phyloP scores from a whole-genome alignment of 1,140 invertebrate genomes.

The Pentalonia nigronervosa region DNA sequence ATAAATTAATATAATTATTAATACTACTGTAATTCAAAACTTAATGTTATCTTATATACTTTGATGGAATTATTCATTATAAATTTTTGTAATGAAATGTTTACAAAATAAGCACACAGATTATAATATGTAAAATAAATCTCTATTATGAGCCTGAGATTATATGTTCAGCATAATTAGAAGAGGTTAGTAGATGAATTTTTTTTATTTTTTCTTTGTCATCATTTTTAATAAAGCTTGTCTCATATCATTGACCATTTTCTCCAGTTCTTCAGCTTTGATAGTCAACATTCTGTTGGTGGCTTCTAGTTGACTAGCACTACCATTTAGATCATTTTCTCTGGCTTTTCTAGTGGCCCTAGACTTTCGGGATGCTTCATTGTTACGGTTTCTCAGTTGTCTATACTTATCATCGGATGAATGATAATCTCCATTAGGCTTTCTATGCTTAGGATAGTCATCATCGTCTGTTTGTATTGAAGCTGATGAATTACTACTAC shows the following conservation, averaged over 20 bases:
- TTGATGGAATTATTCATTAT: neutral
- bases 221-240: conserved; percentile 65
- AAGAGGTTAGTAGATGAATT: neutral
- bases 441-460: conserved; percentile 48
- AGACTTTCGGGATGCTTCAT: conserved; percentile 77
- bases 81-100: conserved; percentile 17
- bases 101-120: conserved; percentile 35
- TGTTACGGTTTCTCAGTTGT: conserved; percentile 76
- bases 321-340: conserved; percentile 66
- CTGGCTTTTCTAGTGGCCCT: conserved; percentile 76
- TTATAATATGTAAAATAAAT: conserved; percentile 23
- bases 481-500: conserved; percentile 54
- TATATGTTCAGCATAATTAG: neutral
- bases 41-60: conserved; percentile 36
- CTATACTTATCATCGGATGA: conserved; percentile 67
- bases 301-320: conserved; percentile 64
- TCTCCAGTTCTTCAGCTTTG: conserved; percentile 67
- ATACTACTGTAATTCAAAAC: conserved; percentile 38
- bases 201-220: conserved; percentile 62
- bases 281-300: conserved; percentile 66
- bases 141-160: neutral
- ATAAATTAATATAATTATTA: conserved; percentile 42
- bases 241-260: conserved; percentile 66
- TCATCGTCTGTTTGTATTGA: conserved; percentile 51
- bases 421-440: conserved; percentile 45